phyloP scores from a whole-genome alignment of 2,113 vertebrate genomes.

The Fulica atra region DNA sequence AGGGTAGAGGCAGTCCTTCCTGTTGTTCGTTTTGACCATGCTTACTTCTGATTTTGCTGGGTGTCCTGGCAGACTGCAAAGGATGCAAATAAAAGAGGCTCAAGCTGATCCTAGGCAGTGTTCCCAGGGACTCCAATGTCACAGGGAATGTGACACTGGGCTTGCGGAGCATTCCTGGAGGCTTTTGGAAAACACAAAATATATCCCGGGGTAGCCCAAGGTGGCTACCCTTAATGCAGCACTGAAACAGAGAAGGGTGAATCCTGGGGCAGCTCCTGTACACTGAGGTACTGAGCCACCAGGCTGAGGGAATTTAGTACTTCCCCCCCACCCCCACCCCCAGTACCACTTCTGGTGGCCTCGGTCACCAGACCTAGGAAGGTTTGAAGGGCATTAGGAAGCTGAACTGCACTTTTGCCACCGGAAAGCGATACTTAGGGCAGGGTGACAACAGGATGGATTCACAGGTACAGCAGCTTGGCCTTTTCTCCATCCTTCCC shows the following conservation, averaged over 20 bases:
- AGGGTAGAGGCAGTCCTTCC: neutral
- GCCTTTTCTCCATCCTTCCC: neutral
- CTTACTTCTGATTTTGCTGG: neutral
- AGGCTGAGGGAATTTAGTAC: neutral
- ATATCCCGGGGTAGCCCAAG: neutral
- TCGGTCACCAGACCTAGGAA: neutral
- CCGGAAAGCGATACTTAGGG: neutral
- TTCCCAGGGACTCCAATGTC: neutral
- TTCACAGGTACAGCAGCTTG: neutral
- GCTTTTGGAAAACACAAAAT: neutral
- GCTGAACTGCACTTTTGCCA: neutral
- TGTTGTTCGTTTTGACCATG: neutral
- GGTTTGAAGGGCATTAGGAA: neutral
- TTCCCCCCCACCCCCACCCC: neutral
- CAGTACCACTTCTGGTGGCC: neutral
- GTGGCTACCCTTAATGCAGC: neutral
- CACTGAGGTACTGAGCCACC: neutral
- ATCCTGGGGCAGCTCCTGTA: neutral
- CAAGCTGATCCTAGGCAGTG: neutral
- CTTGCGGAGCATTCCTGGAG: neutral
- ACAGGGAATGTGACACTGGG: neutral
- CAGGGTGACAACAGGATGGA: neutral
- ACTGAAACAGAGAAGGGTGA: neutral
- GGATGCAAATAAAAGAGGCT: neutral
- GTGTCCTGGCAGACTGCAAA: neutral